These are phyloP conservation scores for Rousettus leschenaultii DNA, from an alignment of 2,113 vertebrate species.

Conservation along the genomic window DNA sequence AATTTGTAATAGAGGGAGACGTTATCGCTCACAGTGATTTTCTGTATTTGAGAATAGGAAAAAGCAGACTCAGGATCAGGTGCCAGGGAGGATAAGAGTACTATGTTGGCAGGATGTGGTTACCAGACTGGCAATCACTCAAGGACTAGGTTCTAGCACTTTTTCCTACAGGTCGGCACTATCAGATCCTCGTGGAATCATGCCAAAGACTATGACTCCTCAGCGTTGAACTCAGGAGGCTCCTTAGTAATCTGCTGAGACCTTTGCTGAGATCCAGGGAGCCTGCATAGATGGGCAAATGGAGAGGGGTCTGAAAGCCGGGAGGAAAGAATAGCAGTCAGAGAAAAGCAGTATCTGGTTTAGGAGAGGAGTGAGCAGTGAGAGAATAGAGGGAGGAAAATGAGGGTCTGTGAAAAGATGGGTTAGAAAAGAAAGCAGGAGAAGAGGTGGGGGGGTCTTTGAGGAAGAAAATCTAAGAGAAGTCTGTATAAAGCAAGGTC, in stretches of 20 bases:
- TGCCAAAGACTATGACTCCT: constrained; percentile 53
- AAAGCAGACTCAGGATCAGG: constrained; percentile 55
- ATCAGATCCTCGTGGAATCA: constrained; percentile 55
- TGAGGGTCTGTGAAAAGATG: neutral
- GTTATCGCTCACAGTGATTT: constrained; percentile 32
- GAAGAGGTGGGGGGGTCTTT: neutral
- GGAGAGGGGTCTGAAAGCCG: neutral
- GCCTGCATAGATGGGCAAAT: neutral
- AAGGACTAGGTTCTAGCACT: constrained; percentile 53
- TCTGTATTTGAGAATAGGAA: constrained; percentile 30
- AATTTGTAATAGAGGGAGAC: neutral
- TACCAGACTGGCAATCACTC: constrained; percentile 63
- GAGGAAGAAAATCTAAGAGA: constrained; percentile 20
- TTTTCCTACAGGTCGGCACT: constrained; percentile 36
- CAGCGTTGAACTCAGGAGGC: neutral
- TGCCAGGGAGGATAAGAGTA: constrained; percentile 65
- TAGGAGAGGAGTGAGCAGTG: neutral
- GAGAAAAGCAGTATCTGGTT: neutral
- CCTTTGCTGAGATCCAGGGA: neutral
- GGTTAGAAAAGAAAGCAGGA: neutral
- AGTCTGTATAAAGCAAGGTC: neutral
- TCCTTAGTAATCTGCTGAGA: neutral
- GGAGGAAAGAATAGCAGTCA: neutral
- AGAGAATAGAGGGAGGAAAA: neutral
- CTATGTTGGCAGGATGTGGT: constrained; percentile 72